Base-by-base conservation (phyloP, 2,113 vertebrate species). In the Illadopsis cleaveri region DNA sequence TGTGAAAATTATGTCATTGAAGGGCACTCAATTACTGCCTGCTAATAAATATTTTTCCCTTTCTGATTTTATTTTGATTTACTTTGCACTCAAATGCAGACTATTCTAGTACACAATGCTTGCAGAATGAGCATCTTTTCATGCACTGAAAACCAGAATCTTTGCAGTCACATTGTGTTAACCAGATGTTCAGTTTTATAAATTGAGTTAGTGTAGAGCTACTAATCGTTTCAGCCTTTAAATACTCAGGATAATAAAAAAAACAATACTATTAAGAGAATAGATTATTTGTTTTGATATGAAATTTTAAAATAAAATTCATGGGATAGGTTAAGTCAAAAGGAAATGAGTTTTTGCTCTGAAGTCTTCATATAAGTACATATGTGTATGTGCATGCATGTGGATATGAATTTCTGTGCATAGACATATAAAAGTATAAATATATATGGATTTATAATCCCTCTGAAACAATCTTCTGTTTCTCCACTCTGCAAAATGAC, bases 271-370 rank as follows among this genome's bases (percentile, higher is more conserved):
- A 42, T 71, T 92, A 71, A 66, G 17, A 53, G 31, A 93, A 62
- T 5, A 64, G 58, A 81, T 81, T 78, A 78, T 94, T 95, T 95
- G 82, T 88, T 96, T 95, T 66, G 53, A 90, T 93, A 81, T 45
- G 56, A 13, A 90, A 70, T 83, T n/a, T 62, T 86, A 88, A 85
- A 93, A 94, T 87, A 87, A 82, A 88, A 93, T 81, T 92, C 6
- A 48, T 75, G 48, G 28, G 68, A 78, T 40, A 60, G 12, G 20
- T 64, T 40, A 86, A 77, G 28, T 78, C 13, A 53, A 86, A 94
- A 92, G 68, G n/a, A 85, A 95, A 94, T 94, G 27, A 40, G 19
- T 62, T 83, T 92, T 38, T 86, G 24, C n/a, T 96, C 92, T 80
- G 35, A 35, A 51, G 22, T 45, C 25, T 87, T 91, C 73, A 11